Evolutionary conservation across 2,113 vertebrate genomes (phyloP), one percentile per base, ranked within the genome.

Genomic region (Petroica traversi): DNA sequence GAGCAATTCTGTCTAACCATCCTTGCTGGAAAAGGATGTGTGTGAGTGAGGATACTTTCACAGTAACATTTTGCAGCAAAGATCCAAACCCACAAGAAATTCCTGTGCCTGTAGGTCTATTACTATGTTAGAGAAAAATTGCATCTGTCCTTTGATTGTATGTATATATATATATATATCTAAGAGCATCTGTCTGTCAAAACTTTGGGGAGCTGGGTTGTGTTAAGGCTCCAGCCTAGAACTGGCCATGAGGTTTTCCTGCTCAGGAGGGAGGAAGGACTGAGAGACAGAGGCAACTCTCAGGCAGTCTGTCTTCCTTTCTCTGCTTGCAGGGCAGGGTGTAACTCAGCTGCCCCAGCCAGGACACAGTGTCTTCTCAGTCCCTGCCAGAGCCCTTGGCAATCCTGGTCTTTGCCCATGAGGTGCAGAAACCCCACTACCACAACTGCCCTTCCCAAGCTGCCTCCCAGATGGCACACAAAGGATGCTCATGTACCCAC

Each of bases 21-120:
- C 58, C 51, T 2, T 61, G 74, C 87, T 52, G 64, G 57, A 79
- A 67, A 77, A 71, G 19, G 58, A n/a, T n/a, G n/a, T n/a, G n/a
- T n/a, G n/a, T n/a, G n/a, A 84, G 52, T 0, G 0, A 84, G 55
- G 78, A 93, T 74, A 61, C 38, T 88, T 89, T 48, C 0, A 0
- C 74, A 40, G 57, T 31, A 38, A 71, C 45, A 59, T 59, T 92
- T 57, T 63, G 45, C 71, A 94, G 59, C 59, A 67, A 26, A 28
- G 25, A 84, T 79, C 71, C 84, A 96, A 93, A 83, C n/a, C 89
- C 94, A 72, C 87, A 88, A 85, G 48, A 94, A 92, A 88, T 95
- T 93, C 71, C 59, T 81, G 29, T 58, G 63, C 40, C 63, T 92
- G 26, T 55, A 83, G 48, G 48, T 85, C 59, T 74, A 3, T 82